These are phyloP conservation scores for Azemiops feae DNA, from an alignment of 2,113 vertebrate genomes.

Conservation along the genomic window DNA sequence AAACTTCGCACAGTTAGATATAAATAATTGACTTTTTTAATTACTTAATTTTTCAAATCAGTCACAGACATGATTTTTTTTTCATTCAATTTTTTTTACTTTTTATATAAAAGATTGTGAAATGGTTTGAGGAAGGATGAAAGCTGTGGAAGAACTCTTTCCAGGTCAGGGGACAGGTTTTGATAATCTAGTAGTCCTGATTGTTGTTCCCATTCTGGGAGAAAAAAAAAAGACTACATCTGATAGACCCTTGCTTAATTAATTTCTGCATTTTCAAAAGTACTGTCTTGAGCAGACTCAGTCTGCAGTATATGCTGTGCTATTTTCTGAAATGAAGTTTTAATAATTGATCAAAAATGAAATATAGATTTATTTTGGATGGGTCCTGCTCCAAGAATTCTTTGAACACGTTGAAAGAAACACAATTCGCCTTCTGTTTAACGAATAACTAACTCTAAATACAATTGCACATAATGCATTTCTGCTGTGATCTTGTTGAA, in stretches of 20 bases:
- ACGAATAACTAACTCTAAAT: not conserved
- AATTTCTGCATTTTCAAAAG: slow-evolving; percentile 22
- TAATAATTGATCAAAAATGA: slow-evolving; percentile 57
- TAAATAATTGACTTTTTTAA: not conserved
- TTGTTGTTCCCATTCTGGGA: not conserved
- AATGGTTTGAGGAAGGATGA: not conserved
- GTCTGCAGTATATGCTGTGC: not conserved
- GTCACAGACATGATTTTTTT: not conserved
- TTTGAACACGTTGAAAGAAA: slow-evolving; percentile 32
- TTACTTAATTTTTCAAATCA: not conserved
- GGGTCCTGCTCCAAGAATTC: slow-evolving; percentile 30
- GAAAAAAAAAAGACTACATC: not conserved
- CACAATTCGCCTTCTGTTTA: slow-evolving; percentile 42
- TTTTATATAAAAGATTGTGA: slow-evolving; percentile 8
- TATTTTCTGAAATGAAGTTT: slow-evolving; percentile 61
- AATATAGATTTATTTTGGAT: slow-evolving; percentile 9
- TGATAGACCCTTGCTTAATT: slow-evolving; percentile 7
- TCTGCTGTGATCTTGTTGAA: slow-evolving; percentile 39
- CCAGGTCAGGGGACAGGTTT: not conserved
- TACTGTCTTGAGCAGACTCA: not conserved
- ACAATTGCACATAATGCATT: slow-evolving; percentile 22
- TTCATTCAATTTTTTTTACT: not conserved
- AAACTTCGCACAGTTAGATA: not conserved
- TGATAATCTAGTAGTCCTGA: slow-evolving; percentile 15
- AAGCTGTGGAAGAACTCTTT: slow-evolving; percentile 22